Base-by-base conservation (phyloP, 2,888 invertebrate genomes). In the Kryphioiulus occultus region DNA sequence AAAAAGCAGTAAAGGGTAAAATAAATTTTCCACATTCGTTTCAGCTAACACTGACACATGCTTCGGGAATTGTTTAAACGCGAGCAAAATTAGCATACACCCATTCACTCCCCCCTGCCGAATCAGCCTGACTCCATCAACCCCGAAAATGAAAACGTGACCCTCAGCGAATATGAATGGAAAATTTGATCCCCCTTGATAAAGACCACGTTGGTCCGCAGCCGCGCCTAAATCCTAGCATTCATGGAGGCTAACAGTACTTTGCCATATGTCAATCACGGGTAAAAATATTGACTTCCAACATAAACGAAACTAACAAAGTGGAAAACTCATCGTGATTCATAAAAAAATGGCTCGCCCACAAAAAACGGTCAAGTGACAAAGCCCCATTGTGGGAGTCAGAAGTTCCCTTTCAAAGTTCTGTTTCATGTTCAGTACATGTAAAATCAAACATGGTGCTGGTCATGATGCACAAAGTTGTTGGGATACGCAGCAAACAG, bases 31-130 rank as follows among this genome's bases (percentile, higher is more conserved):
- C 26, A 78, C 22, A 78, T 78, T 78, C 78, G 78, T 78, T 78
- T 26, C 30, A 30, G 78, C 78, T 30, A 22, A 15, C 30, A 15
- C 12, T 12, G 15, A 15, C 15, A 15, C 78, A 30, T 15, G 30
- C 15, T 17, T 78, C 22, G 30, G 78, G 78, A 78, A 78, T 78
- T 78, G 78, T 78, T 78, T 26, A 78, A 78, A 78, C 78, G 78
- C 30, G 30, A 12, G 15, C 9, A 78, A 78, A 78, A 78, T 78
- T 78, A 26, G 78, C 78, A 78, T 78, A 30, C 22, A 15, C 78
- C 12, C 10, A 7, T 22, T n/a, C n/a, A 47, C 68, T 68, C n/a
- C 7, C 78, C 78, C 78, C 30, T 30, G 3, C 78, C 15, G 30
- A 78, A 30, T 78, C 26, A 78, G 10, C 3, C 30, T 30, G 78